Conservation (phyloP, 2,113 vertebrate genomes). For the Amblyopsis rosae region DNA sequence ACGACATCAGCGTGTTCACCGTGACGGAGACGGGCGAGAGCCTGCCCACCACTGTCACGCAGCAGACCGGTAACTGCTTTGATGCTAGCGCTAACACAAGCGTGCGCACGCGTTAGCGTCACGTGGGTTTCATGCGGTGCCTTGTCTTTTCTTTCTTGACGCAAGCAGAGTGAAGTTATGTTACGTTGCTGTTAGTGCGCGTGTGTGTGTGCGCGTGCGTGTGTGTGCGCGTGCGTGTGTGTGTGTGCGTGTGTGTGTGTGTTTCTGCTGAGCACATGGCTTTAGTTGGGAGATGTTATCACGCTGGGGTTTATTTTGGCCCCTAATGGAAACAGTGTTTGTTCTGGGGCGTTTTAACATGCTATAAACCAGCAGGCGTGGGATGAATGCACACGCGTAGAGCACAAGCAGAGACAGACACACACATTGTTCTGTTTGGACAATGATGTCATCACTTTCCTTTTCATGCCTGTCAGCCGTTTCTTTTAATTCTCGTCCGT, state of each 20-base stretch:
- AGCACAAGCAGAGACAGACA: neutral
- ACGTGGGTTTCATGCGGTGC: too few relatives aligned
- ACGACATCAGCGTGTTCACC: slow-evolving; percentile 94
- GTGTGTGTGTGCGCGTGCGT: slow-evolving; percentile 8
- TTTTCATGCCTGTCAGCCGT: neutral
- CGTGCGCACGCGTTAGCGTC: too few relatives aligned
- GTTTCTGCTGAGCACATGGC: slow-evolving; percentile 46
- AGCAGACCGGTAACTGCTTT: slow-evolving; percentile 86
- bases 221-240: slow-evolving; percentile 10
- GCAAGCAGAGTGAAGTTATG: slow-evolving; percentile 21
- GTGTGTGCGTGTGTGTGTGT: neutral
- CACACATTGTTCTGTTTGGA: slow-evolving; percentile 14
- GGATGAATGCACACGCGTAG: slow-evolving; percentile 26
- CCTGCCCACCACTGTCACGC: slow-evolving; percentile 88
- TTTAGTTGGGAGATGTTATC: slow-evolving; percentile 40
- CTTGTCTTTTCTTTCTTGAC: slow-evolving; percentile 6
- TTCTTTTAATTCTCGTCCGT: too few relatives aligned
- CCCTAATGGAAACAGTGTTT: slow-evolving; percentile 29
- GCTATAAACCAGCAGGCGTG: slow-evolving; percentile 31
- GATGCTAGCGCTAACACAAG: too few relatives aligned
- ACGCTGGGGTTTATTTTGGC: slow-evolving; percentile 28
- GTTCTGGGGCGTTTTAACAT: slow-evolving; percentile 49
- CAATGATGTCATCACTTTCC: neutral
- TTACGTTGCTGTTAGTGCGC: slow-evolving; percentile 20
- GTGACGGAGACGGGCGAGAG: slow-evolving; percentile 94